A percentile compares a stretch with the other conserved stretches of the same genome.
These are phyloP conservation scores for Pelagia noctiluca DNA, from an alignment of 30 jellyfish, hydroid and myxozoan genomes.

Conservation along the genomic window DNA sequence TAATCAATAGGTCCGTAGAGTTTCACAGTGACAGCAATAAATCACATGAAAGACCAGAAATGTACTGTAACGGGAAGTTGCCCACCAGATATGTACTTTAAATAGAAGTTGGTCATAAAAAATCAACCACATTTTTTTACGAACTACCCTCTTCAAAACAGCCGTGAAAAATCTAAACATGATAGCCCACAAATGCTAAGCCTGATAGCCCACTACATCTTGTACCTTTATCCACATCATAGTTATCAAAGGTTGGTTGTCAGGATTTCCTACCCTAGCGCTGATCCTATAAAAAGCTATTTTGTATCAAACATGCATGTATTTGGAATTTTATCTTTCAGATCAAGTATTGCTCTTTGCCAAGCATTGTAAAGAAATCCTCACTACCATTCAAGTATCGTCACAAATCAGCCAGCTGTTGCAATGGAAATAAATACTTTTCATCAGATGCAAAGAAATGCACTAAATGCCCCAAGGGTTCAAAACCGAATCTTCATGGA, in stretches of 20 bases:
- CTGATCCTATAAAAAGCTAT: neutral
- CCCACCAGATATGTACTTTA: neutral
- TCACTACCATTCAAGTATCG: neutral
- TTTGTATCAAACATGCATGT: neutral
- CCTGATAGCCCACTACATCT: slow-evolving; percentile 1
- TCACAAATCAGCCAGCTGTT: slow-evolving; percentile 10
- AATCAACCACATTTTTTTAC: neutral
- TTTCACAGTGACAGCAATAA: slow-evolving; percentile 3
- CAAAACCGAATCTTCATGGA: slow-evolving; percentile 25
- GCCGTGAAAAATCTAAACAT: neutral
- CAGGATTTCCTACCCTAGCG: slow-evolving; percentile 8
- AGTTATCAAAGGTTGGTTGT: neutral
- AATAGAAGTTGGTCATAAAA: neutral
- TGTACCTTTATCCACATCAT: neutral
- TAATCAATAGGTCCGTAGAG: neutral
- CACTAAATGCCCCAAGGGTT: slow-evolving; percentile 14
- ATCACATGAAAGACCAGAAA: neutral
- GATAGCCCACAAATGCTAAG: neutral
- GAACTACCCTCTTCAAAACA: slow-evolving; percentile 5
- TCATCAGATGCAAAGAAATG: slow-evolving; percentile 7
- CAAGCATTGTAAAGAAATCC: neutral
- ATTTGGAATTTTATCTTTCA: neutral
- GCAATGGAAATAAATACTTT: slow-evolving; percentile 20
- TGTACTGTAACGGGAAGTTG: neutral
- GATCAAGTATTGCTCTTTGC: neutral